These are phyloP conservation scores for Yasuhikotakia modesta DNA, from an alignment of 2,797 vertebrate genomes.

Conservation along the genomic window DNA sequence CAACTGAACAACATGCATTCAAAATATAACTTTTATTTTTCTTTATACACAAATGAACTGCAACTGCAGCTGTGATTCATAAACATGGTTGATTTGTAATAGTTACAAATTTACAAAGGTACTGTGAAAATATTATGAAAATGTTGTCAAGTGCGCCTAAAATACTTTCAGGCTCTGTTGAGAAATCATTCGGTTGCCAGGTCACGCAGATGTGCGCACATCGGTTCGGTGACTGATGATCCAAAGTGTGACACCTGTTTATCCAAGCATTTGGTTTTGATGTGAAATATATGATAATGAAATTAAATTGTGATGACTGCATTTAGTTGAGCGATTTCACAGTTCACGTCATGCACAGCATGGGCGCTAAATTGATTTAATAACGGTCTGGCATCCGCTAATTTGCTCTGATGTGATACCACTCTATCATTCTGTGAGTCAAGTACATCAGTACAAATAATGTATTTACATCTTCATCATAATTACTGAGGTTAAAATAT, in stretches of 20 bases:
- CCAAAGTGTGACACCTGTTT: conserved; percentile 23
- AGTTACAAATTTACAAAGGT: background rate
- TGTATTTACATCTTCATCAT: conserved; percentile 9
- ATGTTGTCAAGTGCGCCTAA: background rate
- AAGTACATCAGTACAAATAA: conserved; percentile 6
- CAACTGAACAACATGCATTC: background rate
- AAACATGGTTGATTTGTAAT: conserved; percentile 1
- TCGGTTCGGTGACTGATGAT: conserved; percentile 18
- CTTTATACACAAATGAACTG: background rate
- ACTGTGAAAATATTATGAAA: background rate
- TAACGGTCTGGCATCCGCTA: conserved; percentile 20
- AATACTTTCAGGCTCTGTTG: background rate
- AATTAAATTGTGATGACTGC: conserved; percentile 17
- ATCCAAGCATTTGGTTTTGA: conserved; percentile 31
- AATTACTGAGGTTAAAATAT: background rate
- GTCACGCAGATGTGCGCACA: background rate
- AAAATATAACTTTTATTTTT: background rate
- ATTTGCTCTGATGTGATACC: conserved; percentile 18
- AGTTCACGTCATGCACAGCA: conserved; percentile 23
- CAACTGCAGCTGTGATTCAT: background rate
- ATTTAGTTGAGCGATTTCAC: conserved; percentile 37
- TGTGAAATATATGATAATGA: conserved; percentile 29
- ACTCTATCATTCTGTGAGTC: conserved; percentile 3
- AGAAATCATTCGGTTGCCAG: background rate
- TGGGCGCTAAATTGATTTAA: conserved; percentile 36